Evolutionary conservation across 2,797 vertebrate species (phyloP).

Genomic region (Danio jaintianensis): DNA sequence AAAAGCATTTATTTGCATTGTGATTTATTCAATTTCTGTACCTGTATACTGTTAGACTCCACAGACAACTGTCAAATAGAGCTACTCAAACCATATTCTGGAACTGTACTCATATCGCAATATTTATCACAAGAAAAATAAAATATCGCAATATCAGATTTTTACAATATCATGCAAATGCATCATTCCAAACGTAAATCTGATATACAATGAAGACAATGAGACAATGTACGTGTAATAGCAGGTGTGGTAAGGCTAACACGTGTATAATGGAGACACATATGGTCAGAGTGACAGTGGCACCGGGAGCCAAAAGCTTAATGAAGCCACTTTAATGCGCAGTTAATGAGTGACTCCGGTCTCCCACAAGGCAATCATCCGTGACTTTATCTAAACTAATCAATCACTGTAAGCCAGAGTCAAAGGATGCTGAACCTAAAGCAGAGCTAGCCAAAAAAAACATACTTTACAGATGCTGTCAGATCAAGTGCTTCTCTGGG

Average conservation of each 20-base stretch:
- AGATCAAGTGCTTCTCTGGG: slow-evolving; percentile 17
- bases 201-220: neutral
- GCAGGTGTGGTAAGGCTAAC: slow-evolving; percentile 48
- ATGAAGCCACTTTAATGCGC: slow-evolving; percentile 42
- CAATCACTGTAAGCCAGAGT: slow-evolving; percentile 36
- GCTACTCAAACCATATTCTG: too few relatives aligned
- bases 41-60: too few relatives aligned
- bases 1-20: too few relatives aligned
- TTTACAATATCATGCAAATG: too few relatives aligned
- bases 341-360: slow-evolving; percentile 52
- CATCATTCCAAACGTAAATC: too few relatives aligned
- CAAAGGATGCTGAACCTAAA: slow-evolving; percentile 18
- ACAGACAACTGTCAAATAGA: too few relatives aligned
- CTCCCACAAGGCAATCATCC: slow-evolving; percentile 31
- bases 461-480: neutral
- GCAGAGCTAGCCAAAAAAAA: neutral
- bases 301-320: slow-evolving; percentile 48
- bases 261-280: slow-evolving; percentile 39
- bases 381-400: slow-evolving; percentile 36
- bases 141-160: too few relatives aligned
- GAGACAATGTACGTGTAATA: neutral
- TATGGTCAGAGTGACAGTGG: slow-evolving; percentile 45
- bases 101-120: too few relatives aligned
- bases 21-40: too few relatives aligned
- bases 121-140: too few relatives aligned